These are phyloP conservation scores for Pluvianellus socialis DNA, from an alignment of 2,113 vertebrate genomes.

Conservation along the genomic window DNA sequence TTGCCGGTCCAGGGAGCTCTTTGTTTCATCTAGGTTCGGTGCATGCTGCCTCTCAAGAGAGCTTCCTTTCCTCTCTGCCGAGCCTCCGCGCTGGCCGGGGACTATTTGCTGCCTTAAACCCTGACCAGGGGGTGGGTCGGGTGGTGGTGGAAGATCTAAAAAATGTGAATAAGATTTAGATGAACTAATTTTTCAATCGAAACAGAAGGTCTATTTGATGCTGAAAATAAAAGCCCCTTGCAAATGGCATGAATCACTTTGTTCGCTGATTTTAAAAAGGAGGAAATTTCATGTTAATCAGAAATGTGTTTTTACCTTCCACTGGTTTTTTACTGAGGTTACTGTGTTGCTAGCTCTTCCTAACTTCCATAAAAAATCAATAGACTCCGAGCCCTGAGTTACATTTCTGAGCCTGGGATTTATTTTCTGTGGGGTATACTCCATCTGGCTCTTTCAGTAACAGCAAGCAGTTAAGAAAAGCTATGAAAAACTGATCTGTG, in stretches of 20 bases:
- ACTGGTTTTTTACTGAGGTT: neutral
- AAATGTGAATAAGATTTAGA: conserved; percentile 78
- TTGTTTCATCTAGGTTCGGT: conserved; percentile 85
- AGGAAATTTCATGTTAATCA: neutral
- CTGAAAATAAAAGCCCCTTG: conserved; percentile 8
- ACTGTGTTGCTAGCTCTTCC: neutral
- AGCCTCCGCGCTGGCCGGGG: conserved; percentile 75
- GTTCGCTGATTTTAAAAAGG: neutral
- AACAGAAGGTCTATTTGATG: conserved; percentile 49
- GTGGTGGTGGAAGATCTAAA: conserved; percentile 98
- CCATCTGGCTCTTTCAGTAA: neutral
- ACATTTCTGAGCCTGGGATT: neutral
- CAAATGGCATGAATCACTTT: neutral
- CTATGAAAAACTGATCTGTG: neutral
- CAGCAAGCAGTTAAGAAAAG: conserved; percentile 9
- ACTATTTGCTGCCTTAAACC: conserved; percentile 86
- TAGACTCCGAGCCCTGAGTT: neutral
- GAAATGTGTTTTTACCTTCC: neutral
- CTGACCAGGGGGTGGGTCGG: conserved; percentile 96
- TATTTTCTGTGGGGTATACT: neutral
- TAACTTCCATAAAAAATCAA: neutral
- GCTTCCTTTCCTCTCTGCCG: conserved; percentile 88
- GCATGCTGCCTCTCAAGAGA: conserved; percentile 93
- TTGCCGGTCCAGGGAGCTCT: conserved; percentile 88
- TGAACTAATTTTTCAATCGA: conserved; percentile 63